Conservation (phyloP, 2,113 vertebrate species). For the Equus przewalskii region DNA sequence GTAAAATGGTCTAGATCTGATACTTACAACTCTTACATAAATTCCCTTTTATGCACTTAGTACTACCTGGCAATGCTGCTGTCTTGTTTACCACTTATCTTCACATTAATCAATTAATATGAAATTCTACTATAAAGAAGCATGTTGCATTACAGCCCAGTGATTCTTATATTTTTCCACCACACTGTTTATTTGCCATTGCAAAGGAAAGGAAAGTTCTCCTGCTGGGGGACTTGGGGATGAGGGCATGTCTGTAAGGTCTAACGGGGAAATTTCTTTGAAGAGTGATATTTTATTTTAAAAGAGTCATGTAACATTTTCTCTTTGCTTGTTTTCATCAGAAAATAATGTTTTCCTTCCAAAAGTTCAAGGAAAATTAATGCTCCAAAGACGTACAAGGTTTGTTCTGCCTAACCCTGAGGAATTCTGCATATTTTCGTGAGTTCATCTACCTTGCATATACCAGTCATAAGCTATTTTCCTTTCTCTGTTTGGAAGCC, state of each 20-base stretch:
- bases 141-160: neutral
- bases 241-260: neutral
- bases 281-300: neutral
- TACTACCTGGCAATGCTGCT: neutral
- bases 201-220: neutral
- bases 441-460: neutral
- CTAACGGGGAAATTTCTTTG: neutral
- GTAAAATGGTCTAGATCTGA: neutral
- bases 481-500: neutral
- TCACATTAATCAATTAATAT: neutral
- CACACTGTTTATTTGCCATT: neutral
- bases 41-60: neutral
- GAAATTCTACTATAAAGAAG: neutral
- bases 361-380: neutral
- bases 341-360: neutral
- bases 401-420: neutral
- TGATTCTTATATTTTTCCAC: neutral
- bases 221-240: accelerated
- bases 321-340: neutral
- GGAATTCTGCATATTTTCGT: neutral
- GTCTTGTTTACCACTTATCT: neutral
- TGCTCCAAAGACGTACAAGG: neutral
- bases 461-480: neutral
- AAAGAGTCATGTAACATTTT: neutral
- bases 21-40: neutral